Base-by-base conservation (phyloP, 2,888 invertebrate genomes). In the Clostera curtula region DNA sequence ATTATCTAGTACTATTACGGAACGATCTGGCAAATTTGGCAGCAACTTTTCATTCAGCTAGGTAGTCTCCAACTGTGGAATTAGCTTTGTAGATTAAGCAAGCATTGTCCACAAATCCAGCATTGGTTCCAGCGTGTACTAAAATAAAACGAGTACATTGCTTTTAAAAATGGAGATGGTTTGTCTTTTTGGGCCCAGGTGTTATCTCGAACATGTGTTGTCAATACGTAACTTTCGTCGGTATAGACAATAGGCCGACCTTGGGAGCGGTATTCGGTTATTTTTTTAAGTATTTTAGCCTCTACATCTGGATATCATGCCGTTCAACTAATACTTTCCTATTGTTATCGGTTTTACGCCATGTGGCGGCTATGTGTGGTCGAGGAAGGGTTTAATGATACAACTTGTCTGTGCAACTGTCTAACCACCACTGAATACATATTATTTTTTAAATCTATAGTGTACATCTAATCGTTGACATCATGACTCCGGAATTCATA, bases 11-110 rank as follows among this genome's bases (percentile, higher is more conserved):
- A n/a, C 34, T 13, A 43, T 33, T 4, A 41, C 34, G 10, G 40
- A 13, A 6, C 24, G 15, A 4, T 15, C 15, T 15, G 15, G 4
- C 6, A 15, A 15, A 6, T 15, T 15, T 15, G 6, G 48, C 12
- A 48, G 12, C 5, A 48, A 21, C 12, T 43, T 34, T 19, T 39
- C 33, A 5, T 28, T 22, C 1, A 46, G 34, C 43, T 39, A 43
- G 25, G 29, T 36, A 15, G 15, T 15, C 15, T 15, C 15, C 15
- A 6, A 6, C 6, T 15, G 6, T 6, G 4, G 15, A 15, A 15
- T 15, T 15, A 15, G 4, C 15, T 15, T 15, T 15, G 6, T 15
- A 15, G 15, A 15, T 6, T 15, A 43, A 41, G 8, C 22, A 17
- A 12, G 43, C 33, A 27, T 43, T 38, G 19, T 26, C 12, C 20